These are phyloP conservation scores for Notechis scutatus DNA, from an alignment of 2,113 vertebrate genomes.

Conservation along the genomic window DNA sequence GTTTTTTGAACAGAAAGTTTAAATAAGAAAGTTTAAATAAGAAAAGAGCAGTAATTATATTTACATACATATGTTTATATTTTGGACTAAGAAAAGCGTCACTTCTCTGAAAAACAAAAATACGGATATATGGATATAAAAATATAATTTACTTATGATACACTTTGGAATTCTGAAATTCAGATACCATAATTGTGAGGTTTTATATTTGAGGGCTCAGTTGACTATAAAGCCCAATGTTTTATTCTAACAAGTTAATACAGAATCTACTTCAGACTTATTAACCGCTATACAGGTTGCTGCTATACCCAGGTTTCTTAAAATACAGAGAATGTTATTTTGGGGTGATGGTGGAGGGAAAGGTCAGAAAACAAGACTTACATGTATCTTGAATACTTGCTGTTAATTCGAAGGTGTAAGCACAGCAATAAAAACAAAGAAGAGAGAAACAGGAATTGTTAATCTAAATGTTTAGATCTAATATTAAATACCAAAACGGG, in stretches of 20 bases:
- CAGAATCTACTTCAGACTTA: fast-evolving
- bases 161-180: background rate
- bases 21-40: too few relatives aligned
- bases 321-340: background rate
- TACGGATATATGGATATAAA: too few relatives aligned
- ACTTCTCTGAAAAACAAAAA: background rate
- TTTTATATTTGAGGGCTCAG: background rate
- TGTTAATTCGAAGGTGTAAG: constrained; percentile 83
- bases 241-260: background rate
- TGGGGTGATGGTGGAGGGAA: fast-evolving
- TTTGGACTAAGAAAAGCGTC: background rate
- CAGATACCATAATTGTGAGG: background rate
- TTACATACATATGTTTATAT: background rate
- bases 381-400: constrained; percentile 91
- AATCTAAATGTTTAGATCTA: constrained; percentile 13
- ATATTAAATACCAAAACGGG: constrained; percentile 27
- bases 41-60: background rate
- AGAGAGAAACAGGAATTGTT: constrained; percentile 9
- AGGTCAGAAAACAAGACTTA: constrained; percentile 74
- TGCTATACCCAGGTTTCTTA: fast-evolving
- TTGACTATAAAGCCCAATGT: fast-evolving
- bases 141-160: background rate
- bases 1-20: background rate
- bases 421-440: constrained; percentile 50
- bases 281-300: background rate